Conservation (phyloP, 2,888 invertebrate species). For the Allacma fusca region DNA sequence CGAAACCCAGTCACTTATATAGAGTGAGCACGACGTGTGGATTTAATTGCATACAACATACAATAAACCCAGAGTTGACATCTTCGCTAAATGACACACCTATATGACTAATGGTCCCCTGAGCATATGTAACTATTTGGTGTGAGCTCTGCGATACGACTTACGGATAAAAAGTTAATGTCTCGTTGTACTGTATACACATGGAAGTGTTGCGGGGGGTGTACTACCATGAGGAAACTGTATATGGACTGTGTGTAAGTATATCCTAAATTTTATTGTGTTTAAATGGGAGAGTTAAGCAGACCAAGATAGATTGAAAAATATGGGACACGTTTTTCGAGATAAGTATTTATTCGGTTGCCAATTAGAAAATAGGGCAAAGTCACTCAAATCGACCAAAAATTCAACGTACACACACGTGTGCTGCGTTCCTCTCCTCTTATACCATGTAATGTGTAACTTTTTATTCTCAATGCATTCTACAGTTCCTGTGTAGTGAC, state of each 20-base stretch:
- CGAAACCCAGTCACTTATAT: too few species aligned
- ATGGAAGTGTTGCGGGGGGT: too few species aligned
- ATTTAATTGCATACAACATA: neutral
- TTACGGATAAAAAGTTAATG: too few species aligned
- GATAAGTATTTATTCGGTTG: conserved; percentile 28
- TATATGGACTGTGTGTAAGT: neutral
- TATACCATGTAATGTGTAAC: neutral
- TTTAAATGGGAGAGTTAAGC: neutral
- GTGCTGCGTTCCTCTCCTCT: neutral
- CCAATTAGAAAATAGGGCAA: conserved; percentile 42
- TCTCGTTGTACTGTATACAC: conserved; percentile 13
- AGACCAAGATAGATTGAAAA: conserved; percentile 26
- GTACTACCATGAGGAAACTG: neutral
- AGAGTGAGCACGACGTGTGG: too few species aligned
- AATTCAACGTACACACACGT: neutral
- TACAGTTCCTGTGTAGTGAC: neutral
- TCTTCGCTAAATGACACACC: neutral
- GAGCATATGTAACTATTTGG: neutral
- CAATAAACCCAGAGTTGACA: neutral
- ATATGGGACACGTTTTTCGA: conserved; percentile 37
- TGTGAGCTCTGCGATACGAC: too few species aligned
- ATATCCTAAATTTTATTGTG: neutral
- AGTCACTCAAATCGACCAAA: conserved; percentile 32
- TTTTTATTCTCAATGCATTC: neutral
- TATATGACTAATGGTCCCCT: neutral